Base-by-base conservation (phyloP, 2,797 vertebrate genomes). In the Manis javanica region DNA sequence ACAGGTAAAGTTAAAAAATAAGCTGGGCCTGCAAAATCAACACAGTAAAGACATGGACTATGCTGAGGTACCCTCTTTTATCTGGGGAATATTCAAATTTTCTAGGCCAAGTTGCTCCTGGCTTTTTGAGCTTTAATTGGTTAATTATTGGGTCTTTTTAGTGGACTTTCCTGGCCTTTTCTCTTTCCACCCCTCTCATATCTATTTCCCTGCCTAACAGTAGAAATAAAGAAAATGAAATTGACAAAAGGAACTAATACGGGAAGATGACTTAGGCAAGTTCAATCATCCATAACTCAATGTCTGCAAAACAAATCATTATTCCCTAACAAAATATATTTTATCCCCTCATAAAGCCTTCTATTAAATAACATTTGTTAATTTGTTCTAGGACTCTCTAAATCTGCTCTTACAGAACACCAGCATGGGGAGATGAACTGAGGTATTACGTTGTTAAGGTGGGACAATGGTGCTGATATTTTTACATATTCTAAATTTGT, bases 221-320 rank as follows among this genome's bases (percentile, higher is more conserved):
- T 55, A 71, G 51, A 74, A 90, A 64, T 23, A 74, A 87, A 46
- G n/a, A 87, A 95, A 51, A 63, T 84, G 10, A 94, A 86, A 94
- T 15, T 51, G 29, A 53, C 46, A 69, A 86, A 78, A 78, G 49
- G 29, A 88, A 63, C 64, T 83, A 90, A 5, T 63, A 69, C 75
- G 59, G 46, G 14, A 94, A 94, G 61, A 84, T 74, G 14, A 61
- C 39, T 89, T 66, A 49, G 59, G 57, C 14, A 78, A 96, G 42
- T 46, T 75, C 12, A 7, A 15, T 21, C 29, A 63, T 51, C n/a
- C 26, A 63, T 57, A 89, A 74, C 46, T 74, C n/a, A 55, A 95
- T 53, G 29, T 42, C 51, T 64, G 16, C 18, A 39, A 93, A 78
- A 59, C 14, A 85, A 91, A 81, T 46, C 14, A 59, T 68, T 69